phyloP scores from a whole-genome alignment of 2,888 invertebrate species.

The Scaptomyza cyrtandrae region DNA sequence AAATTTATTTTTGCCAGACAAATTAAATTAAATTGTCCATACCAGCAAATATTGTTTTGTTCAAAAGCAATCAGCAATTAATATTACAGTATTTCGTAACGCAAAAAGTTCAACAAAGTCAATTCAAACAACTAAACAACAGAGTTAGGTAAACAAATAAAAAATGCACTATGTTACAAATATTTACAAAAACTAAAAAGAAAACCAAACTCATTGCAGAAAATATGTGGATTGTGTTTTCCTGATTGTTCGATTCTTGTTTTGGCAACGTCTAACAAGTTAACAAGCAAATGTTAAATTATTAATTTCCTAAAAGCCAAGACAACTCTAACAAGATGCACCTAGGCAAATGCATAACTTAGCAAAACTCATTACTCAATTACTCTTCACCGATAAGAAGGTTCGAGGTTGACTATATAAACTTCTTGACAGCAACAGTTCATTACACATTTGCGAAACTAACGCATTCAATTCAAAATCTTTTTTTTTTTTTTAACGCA shows the following conservation, averaged over 20 bases:
- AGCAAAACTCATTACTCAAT: conserved; percentile 23
- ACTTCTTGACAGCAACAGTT: background rate
- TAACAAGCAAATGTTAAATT: background rate
- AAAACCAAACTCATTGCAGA: background rate
- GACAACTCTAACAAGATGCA: conserved; percentile 6
- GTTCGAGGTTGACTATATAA: conserved; percentile 27
- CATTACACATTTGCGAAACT: conserved; percentile 19
- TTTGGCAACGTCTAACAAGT: background rate
- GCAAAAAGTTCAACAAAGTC: background rate
- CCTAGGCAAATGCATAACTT: background rate
- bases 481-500: background rate
- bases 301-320: conserved; percentile 42
- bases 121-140: background rate
- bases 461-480: conserved; percentile 4
- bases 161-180: background rate
- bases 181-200: background rate
- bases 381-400: conserved; percentile 38
- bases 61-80: too few relatives aligned
- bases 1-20: too few relatives aligned
- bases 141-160: background rate
- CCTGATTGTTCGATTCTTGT: background rate
- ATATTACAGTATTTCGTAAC: too few relatives aligned
- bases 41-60: too few relatives aligned
- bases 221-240: background rate
- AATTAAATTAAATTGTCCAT: background rate